A percentile compares a stretch with the other conserved stretches of the same genome.
Conservation (phyloP, 2,113 vertebrate species). For the Arenaria interpres region DNA sequence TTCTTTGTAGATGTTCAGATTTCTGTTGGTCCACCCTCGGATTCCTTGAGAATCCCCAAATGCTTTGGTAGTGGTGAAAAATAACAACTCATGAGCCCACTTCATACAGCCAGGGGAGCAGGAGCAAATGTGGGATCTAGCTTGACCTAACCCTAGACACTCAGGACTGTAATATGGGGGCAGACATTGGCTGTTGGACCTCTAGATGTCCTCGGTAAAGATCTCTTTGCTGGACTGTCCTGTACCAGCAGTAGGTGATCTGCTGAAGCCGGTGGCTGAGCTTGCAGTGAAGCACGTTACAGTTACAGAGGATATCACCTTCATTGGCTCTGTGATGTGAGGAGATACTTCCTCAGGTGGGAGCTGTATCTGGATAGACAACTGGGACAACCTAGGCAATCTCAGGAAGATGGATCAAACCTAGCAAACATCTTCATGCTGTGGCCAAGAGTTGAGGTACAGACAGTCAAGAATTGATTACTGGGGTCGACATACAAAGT, state of each 20-base stretch:
- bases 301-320: neutral
- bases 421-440: neutral
- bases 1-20: neutral
- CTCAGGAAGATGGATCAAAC: neutral
- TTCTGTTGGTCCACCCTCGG: neutral
- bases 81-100: neutral
- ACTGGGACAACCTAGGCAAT: neutral
- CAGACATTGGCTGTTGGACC: neutral
- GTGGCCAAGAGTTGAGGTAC: neutral
- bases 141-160: neutral
- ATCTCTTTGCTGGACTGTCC: neutral
- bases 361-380: neutral
- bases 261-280: neutral
- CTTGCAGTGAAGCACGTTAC: neutral
- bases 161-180: neutral
- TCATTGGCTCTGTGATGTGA: neutral
- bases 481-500: neutral
- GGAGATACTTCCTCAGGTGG: neutral
- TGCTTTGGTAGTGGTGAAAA: neutral
- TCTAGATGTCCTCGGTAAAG: neutral
- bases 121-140: neutral
- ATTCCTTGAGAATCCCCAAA: neutral
- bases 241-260: neutral
- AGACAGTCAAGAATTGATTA: neutral
- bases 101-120: neutral